A percentile compares a stretch with the other conserved stretches of the same genome.
Conservation (phyloP, 2,113 vertebrate species). For the Megaleporinus macrocephalus region DNA sequence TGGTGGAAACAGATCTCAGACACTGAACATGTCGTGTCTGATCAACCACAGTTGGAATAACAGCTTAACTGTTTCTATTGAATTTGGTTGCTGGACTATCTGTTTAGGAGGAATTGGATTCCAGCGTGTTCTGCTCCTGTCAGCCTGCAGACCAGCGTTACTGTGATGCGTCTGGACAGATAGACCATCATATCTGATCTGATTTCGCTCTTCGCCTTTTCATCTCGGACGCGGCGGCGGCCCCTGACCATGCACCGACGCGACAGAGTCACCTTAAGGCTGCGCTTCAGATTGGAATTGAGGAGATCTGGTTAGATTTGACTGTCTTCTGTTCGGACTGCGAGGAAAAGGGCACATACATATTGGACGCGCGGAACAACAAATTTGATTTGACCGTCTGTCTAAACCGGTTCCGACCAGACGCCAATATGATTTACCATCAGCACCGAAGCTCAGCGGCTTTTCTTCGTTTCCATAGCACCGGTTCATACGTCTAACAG, state of each 20-base stretch:
- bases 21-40: too few relatives aligned
- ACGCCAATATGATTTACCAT: not conserved
- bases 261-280: not conserved
- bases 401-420: not conserved
- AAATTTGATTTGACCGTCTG: constrained; percentile 8
- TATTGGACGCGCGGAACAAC: not conserved
- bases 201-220: not conserved
- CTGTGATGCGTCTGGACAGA: not conserved
- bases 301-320: constrained; percentile 24
- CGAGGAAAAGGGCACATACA: constrained; percentile 2
- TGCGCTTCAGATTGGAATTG: constrained; percentile 1
- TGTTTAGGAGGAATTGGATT: not conserved
- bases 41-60: too few relatives aligned
- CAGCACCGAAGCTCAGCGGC: not conserved
- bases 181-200: not conserved
- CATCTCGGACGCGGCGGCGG: not conserved
- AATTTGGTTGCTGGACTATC: not conserved
- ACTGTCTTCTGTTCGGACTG: constrained; percentile 1
- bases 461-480: not conserved
- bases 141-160: not conserved
- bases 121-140: not conserved
- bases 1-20: too few relatives aligned
- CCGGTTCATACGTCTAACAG: too few relatives aligned
- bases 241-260: not conserved
- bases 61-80: too few relatives aligned